Base-by-base conservation (phyloP, 1,140 invertebrate genomes). In the Sogatella furcifera region DNA sequence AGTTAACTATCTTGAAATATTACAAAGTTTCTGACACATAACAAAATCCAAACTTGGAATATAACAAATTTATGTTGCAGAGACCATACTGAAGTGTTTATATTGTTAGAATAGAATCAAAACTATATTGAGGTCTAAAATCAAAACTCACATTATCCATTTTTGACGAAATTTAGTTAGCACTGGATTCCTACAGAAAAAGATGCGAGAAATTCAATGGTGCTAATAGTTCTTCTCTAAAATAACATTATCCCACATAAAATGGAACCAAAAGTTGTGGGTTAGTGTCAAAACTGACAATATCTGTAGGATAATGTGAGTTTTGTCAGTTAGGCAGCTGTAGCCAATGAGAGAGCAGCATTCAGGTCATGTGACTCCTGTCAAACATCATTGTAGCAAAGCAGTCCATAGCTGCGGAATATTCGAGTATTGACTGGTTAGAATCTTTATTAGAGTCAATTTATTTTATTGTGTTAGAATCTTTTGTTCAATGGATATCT, bases 81-180 rank as follows among this genome's bases (percentile, higher is more conserved):
- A n/a, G n/a, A n/a, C n/a, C n/a, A n/a, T n/a, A n/a, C n/a, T n/a
- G n/a, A n/a, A n/a, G n/a, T n/a, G n/a, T n/a, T n/a, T n/a, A n/a
- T n/a, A n/a, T n/a, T n/a, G n/a, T n/a, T n/a, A n/a, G n/a, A n/a
- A n/a, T n/a, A n/a, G n/a, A n/a, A n/a, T n/a, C n/a, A n/a, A n/a
- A n/a, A n/a, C n/a, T n/a, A n/a, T n/a, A n/a, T n/a, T n/a, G 52
- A 17, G 52, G 52, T n/a, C 14, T 53, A 53, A 17, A 57, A 57
- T 57, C 55, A 57, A 42, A 57, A 57, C 13, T 57, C 55, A 57
- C 55, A 21, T 44, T 24, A 11, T 57, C 55, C 55, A 57, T 44
- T 22, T 44, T 43, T 43, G 13, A 21, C 8, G 14, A 43, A 43
- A 28, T 43, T 44, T n/a, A 19, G 34, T 15, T 57, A 21, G n/a